A percentile compares a stretch with the other conserved stretches of the same genome.
These are phyloP conservation scores for Stegophylla sp. DNA, from an alignment of 2,888 invertebrate genomes.

Conservation along the genomic window DNA sequence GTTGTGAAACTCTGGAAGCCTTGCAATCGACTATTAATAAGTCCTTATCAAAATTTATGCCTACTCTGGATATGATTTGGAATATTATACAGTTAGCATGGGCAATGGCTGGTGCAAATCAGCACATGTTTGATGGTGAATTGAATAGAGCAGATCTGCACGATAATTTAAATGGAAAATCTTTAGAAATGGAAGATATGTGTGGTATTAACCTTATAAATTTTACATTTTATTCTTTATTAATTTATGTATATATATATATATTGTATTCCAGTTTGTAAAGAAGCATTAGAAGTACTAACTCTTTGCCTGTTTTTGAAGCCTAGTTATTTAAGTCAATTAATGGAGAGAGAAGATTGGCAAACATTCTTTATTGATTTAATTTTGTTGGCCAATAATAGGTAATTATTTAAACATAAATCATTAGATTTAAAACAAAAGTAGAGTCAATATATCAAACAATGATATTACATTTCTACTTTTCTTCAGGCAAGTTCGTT, in stretches of 20 bases:
- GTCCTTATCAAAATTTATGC: constrained; percentile 74
- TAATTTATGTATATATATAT: background rate
- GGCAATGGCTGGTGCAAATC: constrained; percentile 71
- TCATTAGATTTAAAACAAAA: too few species aligned
- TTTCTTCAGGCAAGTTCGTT: constrained; percentile 66
- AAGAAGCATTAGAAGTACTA: constrained; percentile 90
- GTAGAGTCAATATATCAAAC: background rate
- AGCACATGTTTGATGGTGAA: constrained; percentile 59
- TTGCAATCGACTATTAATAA: constrained; percentile 67
- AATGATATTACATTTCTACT: background rate
- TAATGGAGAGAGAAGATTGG: constrained; percentile 85
- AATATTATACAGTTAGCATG: constrained; percentile 80
- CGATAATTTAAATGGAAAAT: constrained; percentile 69
- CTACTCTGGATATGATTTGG: constrained; percentile 76
- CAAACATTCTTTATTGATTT: constrained; percentile 87
- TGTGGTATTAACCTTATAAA: constrained; percentile 66
- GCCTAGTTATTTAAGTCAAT: constrained; percentile 81
- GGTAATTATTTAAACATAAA: constrained; percentile 60
- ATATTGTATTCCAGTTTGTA: constrained; percentile 70
- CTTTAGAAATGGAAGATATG: constrained; percentile 74
- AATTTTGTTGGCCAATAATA: constrained; percentile 75
- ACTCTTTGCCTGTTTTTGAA: constrained; percentile 89
- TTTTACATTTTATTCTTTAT: constrained; percentile 16
- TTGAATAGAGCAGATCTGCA: constrained; percentile 70
- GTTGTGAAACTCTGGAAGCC: constrained; percentile 34